Evolutionary conservation across 2,797 vertebrate species (phyloP), one percentile per base, ranked within the genome.

Genomic region (Phrynocephalus forsythii): DNA sequence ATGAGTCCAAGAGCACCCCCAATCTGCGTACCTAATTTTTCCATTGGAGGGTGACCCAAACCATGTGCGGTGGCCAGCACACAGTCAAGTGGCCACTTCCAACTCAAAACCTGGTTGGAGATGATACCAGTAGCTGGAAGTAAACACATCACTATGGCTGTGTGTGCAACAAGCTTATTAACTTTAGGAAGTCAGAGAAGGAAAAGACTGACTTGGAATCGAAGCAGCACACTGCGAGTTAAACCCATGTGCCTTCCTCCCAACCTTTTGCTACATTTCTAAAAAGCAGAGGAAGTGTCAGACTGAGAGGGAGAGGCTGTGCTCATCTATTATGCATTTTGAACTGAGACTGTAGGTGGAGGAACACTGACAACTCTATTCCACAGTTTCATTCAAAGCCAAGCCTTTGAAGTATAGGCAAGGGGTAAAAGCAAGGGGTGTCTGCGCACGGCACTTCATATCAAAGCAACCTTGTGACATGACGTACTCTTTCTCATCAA

Each of bases 381-480:
- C 85, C 56, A 24, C 76, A 22, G 8, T 79, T 67, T 80, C 66
- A 50, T 56, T 56, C 81, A 30, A 80, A 48, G 71, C 68, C 75
- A 60, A 56, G 82, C 10, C 76, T 86, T 87, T 90, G 88, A 87
- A 87, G 88, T 80, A 80, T 18, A 84, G 56, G 18, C 69, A 68
- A 69, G 82, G 28, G 68, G 30, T 68, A 24, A 76, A 84, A 84
- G 82, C 13, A 26, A 69, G 60, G 22, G 69, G 30, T 33, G 71
- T 84, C 85, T 90, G 77, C 38, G 38, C 72, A 73, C 50, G 50
- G 82, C 13, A 7, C 28, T 87, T 44, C 69, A 28, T 60, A 90
- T 86, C 88, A 87, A 90, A 86, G 82, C 56, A 80, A 84, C 76
- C 33, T 66, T 28, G 28, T 76, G 88, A 75, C 82, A 84, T 68